Evolutionary conservation across 2,797 vertebrate species (phyloP), one percentile per base, ranked within the genome.

Genomic region (Taeniopygia guttata): DNA sequence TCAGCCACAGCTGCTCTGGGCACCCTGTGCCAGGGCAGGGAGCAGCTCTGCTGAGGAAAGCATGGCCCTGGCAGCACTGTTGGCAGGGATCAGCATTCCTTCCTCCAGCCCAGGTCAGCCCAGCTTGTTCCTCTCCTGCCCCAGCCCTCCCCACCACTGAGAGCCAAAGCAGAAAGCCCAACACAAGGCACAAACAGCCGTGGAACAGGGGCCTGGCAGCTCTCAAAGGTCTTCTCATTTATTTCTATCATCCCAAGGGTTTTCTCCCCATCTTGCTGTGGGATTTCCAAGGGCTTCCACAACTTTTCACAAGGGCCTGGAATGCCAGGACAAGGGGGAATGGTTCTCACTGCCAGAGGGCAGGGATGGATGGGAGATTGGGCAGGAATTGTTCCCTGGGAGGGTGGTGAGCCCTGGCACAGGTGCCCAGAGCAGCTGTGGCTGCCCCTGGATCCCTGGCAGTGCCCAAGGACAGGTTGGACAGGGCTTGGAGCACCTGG

Each of bases 1-100:
- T n/a, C n/a, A n/a, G n/a, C n/a, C n/a, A n/a, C n/a, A n/a, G n/a
- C n/a, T n/a, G n/a, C n/a, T n/a, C n/a, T n/a, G n/a, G n/a, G n/a
- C n/a, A n/a, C n/a, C n/a, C n/a, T n/a, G n/a, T n/a, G 17, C 17
- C 3, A 1, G 9, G 7, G 34, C 25, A 13, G 38, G 73, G 25
- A 86, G 10, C 36, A 25, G 48, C 76, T 67, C 45, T 42, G 56
- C 69, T 32, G 38, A 11, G 59, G 49, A 51, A 38, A 48, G 38
- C 6, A 0, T 0, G 0, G 83, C 13, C 30, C 43, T 5, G 5
- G 26, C 64, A 79, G 67, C 9, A 7, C 38, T 40, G 8, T 4
- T 66, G 63, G 73, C 81, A 80, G 22, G n/a, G n/a, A 21, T 6
- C 4, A 5, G 13, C 30, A 11, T 68, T 75, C 80, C 59, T 64